Conservation (phyloP, 2,113 vertebrate species). For the Martes martes region DNA sequence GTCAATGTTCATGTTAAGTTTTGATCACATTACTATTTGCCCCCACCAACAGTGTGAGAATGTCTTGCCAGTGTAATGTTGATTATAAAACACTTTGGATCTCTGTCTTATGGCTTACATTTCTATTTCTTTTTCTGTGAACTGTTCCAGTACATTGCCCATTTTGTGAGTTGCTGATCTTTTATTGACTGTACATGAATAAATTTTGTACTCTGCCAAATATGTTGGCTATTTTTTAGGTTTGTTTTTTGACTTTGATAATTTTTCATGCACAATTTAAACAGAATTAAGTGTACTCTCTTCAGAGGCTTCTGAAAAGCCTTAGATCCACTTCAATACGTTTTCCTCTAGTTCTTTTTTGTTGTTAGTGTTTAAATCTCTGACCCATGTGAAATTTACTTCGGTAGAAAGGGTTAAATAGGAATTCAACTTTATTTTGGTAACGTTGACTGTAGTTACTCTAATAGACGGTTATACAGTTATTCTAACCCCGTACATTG, state of each 20-base stretch:
- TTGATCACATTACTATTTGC: background rate
- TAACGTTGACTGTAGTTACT: background rate
- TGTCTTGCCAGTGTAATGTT: background rate
- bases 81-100: background rate
- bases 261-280: background rate
- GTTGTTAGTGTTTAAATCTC: background rate
- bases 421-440: slow-evolving; percentile 21
- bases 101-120: background rate
- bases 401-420: slow-evolving; percentile 18
- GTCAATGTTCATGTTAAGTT: background rate
- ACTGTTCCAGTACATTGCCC: background rate
- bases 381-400: background rate
- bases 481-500: background rate
- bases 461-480: background rate
- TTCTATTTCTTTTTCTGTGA: background rate
- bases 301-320: background rate
- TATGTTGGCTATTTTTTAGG: background rate
- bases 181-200: background rate
- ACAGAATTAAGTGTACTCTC: background rate
- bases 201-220: background rate
- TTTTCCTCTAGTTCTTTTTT: slow-evolving; percentile 5
- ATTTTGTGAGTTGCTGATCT: slow-evolving; percentile 10
- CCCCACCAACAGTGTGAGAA: background rate
- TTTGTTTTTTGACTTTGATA: background rate
- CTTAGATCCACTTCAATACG: background rate